Evolutionary conservation across 1,140 invertebrate species (phyloP).

Genomic region (Penaeus japonicus): DNA sequence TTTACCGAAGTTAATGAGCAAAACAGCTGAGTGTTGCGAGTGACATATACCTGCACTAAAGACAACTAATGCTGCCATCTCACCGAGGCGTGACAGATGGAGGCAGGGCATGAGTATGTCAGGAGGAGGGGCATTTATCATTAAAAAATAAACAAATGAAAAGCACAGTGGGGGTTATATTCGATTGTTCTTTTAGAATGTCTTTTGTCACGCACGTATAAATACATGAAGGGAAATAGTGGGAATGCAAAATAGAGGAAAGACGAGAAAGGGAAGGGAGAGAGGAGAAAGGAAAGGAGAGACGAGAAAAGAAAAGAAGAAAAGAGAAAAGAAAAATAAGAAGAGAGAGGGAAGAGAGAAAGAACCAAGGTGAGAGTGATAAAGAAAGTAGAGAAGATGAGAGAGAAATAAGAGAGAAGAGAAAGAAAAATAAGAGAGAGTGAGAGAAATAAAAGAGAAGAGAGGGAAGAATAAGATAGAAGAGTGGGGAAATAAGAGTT

Average conservation of each 20-base stretch:
- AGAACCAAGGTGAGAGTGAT: background rate
- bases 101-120: too few relatives aligned
- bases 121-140: background rate
- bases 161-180: background rate
- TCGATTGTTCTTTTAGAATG: background rate
- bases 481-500: too few relatives aligned
- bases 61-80: too few relatives aligned
- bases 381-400: background rate
- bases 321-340: background rate
- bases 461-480: too few relatives aligned
- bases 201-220: background rate
- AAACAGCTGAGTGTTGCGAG: too few relatives aligned
- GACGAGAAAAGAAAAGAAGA: background rate
- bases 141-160: background rate
- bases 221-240: background rate
- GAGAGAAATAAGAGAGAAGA: background rate
- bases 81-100: too few relatives aligned
- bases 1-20: too few relatives aligned
- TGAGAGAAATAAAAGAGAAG: background rate
- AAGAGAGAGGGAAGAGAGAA: background rate
- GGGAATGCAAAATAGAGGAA: background rate
- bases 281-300: background rate
- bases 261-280: background rate
- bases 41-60: too few relatives aligned
- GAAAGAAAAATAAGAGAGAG: background rate